Base-by-base conservation (phyloP, 1,140 invertebrate species). In the Atopsyche davidsoni region DNA sequence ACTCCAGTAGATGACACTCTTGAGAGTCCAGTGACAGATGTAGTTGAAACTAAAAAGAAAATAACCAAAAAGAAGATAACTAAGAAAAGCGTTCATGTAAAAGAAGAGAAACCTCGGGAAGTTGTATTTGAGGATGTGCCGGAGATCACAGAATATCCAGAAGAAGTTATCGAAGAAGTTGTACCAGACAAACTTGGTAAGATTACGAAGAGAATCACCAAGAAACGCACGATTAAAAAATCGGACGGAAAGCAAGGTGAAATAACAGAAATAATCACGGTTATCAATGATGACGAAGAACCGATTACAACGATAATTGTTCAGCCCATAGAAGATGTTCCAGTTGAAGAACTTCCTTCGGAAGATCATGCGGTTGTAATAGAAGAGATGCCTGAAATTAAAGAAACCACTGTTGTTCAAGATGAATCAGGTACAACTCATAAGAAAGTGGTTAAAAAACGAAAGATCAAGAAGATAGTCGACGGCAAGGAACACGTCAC, bases 221-320 rank as follows among this genome's bases (percentile, higher is more conserved):
- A n/a, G n/a, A n/a, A n/a, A n/a, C n/a, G n/a, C n/a, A n/a, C n/a
- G n/a, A n/a, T n/a, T n/a, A 45, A 53, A 62, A 36, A 53, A 51
- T 19, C 61, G 17, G 61, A 32, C 17, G 32, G 65, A 58, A 46
- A 39, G 23, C 51, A 60, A 18, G 40, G 64, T 59, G 64, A 67
- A 60, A 58, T 62, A 1, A 67, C 64, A 16, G 62, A 69, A 48
- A 62, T 68, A 56, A 64, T 64, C 23, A 66, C 68, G 19, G 59
- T 67, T 46, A 66, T 69, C 61, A 66, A 71, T 52, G 62, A 69
- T 52, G 64, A 60, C 46, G 63, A 70, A 60, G 53, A 64, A 61
- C 62, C 63, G 21, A 53, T 36, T 9, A 31, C 60, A 59, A 66
- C 58, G 19, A 62, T 59, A 19, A 67, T 68, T 31, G 50, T 51